Conservation (phyloP, 2,113 vertebrate species). For the Pelecanoides urinatrix region DNA sequence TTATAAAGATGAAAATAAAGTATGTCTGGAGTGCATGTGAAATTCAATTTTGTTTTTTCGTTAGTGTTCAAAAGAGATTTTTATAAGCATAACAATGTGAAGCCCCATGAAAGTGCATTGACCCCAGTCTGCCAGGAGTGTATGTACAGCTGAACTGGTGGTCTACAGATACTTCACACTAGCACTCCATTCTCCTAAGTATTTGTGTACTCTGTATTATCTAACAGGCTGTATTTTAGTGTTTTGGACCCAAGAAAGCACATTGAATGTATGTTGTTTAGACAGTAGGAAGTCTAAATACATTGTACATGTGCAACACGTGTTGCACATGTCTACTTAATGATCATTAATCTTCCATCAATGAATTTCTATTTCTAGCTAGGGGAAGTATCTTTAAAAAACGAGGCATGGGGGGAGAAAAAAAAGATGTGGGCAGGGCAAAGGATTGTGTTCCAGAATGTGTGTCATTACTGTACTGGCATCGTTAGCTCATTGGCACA, state of each 20-base stretch:
- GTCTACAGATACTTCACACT: background rate
- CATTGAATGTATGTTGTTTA: background rate
- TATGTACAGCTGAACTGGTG: background rate
- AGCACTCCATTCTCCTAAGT: background rate
- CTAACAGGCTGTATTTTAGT: background rate
- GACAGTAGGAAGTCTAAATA: background rate
- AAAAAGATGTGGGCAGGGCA: background rate
- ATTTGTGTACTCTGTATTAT: background rate
- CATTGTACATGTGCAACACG: background rate
- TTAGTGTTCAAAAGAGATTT: background rate
- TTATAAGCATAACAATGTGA: background rate
- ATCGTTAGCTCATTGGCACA: background rate
- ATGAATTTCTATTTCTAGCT: background rate
- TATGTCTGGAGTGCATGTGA: background rate
- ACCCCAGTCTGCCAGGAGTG: background rate
- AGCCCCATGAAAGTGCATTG: background rate
- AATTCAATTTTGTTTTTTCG: background rate
- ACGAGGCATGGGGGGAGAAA: rapidly evolving
- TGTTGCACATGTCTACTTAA: background rate
- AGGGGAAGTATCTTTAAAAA: background rate
- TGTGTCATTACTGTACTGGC: background rate
- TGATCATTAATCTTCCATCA: background rate
- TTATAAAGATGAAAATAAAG: background rate
- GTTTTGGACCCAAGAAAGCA: background rate
- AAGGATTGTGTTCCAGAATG: background rate